Conservation (phyloP, 2,113 vertebrate genomes). For the Pomatostomus ruficeps region DNA sequence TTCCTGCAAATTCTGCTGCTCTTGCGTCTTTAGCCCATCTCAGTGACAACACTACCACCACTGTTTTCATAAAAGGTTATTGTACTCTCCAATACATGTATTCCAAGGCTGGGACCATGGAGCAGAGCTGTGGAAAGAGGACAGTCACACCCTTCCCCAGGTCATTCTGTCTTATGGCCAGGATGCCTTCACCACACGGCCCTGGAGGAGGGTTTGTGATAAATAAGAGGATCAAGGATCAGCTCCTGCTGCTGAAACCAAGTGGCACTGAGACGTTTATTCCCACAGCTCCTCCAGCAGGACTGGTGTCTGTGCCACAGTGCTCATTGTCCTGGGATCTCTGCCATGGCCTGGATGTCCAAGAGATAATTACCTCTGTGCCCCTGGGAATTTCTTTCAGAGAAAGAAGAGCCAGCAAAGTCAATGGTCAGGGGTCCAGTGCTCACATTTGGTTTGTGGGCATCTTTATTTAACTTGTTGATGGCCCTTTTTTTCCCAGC, state of each 20-base stretch:
- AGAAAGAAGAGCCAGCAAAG: neutral
- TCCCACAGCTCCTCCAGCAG: neutral
- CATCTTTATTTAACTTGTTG: neutral
- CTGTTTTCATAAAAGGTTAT: neutral
- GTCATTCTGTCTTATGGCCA: neutral
- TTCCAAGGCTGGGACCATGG: neutral
- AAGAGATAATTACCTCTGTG: neutral
- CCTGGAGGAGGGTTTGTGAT: neutral
- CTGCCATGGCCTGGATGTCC: neutral
- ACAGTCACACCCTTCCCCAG: neutral
- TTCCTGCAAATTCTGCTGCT: neutral
- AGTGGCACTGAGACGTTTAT: rapidly evolving
- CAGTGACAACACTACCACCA: neutral
- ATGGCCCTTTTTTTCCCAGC: neutral
- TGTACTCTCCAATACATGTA: neutral
- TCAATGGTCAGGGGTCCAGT: rapidly evolving
- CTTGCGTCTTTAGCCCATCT: neutral
- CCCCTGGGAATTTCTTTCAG: neutral
- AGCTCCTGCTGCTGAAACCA: neutral
- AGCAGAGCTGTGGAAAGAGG: neutral
- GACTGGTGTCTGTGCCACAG: rapidly evolving
- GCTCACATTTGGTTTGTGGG: rapidly evolving
- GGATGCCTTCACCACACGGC: rapidly evolving
- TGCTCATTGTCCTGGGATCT: rapidly evolving
- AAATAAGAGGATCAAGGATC: neutral